Percentiles rank a stretch among this genome's conserved stretches.
Evolutionary conservation across 2,888 invertebrate species (phyloP).

Genomic region (Mesorhabditis belari): DNA sequence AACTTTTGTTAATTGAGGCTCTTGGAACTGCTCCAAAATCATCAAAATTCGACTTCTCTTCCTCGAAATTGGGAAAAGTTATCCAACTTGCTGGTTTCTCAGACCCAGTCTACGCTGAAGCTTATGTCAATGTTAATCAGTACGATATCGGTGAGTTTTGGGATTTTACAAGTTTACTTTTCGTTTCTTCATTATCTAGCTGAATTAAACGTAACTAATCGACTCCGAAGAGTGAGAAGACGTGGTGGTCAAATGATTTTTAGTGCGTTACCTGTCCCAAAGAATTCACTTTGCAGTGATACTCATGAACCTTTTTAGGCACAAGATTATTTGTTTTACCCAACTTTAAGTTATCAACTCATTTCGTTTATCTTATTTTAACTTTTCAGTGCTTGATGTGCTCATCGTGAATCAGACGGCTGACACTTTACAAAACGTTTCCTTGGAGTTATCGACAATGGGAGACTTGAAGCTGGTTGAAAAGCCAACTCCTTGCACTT

Average conservation of each 20-base stretch:
- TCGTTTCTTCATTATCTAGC: not conserved
- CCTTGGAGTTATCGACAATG: conserved; percentile 90
- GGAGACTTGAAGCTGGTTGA: conserved; percentile 87
- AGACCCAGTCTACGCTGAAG: conserved; percentile 98
- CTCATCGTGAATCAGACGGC: conserved; percentile 94
- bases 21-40: conserved; percentile 51
- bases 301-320: too few relatives aligned
- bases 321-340: too few relatives aligned
- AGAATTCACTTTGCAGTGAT: too few relatives aligned
- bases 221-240: not conserved
- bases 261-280: too few relatives aligned
- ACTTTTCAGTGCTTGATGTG: conserved; percentile 78
- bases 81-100: conserved; percentile 97
- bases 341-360: too few relatives aligned
- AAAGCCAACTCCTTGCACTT: conserved; percentile 85
- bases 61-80: conserved; percentile 54
- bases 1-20: conserved; percentile 14
- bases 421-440: conserved; percentile 95
- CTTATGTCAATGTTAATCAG: conserved; percentile 97
- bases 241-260: not conserved
- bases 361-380: conserved; percentile 64
- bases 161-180: not conserved
- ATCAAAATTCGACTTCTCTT: conserved; percentile 55
- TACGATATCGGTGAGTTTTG: conserved; percentile 42
- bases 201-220: too few relatives aligned